Base-by-base conservation (phyloP, 2,113 vertebrate genomes). In the Orycteropus afer region DNA sequence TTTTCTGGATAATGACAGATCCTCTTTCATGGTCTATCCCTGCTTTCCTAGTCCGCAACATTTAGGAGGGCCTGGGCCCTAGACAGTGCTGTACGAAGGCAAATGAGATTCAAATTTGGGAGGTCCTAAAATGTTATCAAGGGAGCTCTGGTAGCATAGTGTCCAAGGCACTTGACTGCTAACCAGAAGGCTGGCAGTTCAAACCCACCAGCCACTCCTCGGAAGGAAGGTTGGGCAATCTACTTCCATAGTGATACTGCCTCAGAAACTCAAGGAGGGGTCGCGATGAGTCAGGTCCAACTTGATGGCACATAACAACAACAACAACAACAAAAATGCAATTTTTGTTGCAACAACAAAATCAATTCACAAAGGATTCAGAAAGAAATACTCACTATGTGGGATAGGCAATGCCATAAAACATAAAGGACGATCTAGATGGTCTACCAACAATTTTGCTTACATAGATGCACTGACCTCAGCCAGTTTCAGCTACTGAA, bases 1-100 rank as follows among this genome's bases (percentile, higher is more conserved):
- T 85, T 95, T 40, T 93, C 77, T 93, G 29, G 74, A 86, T 80
- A n/a, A 95, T 5, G 37, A 87, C 18, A 91, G 77, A 87, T 40
- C 42, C 73, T 91, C 57, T 91, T 53, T 90, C 27, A 79, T 14
- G 20, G 15, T 37, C 49, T 76, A 11, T 86, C 85, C 83, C 81
- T 67, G 47, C 29, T 61, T 83, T 95, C 76, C 59, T 37, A 55
- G 27, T 40, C 89, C 59, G 4, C 51, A 90, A 87, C 93, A 69
- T 67, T 59, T 34, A 67, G 59, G 42, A 90, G 14, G 29, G 12
- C 40, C 57, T 57, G 57, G 45, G 13, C 10, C 88, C 81, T 91
- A 27, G 42, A 45, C 11, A 61, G 25, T 32, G 42, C 49, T 89
- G 40, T 29, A 40, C 51, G 78, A 77, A 92, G 65, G n/a, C 23